phyloP scores from a whole-genome alignment of 2,888 invertebrate species.

The Rotaria sp. region DNA sequence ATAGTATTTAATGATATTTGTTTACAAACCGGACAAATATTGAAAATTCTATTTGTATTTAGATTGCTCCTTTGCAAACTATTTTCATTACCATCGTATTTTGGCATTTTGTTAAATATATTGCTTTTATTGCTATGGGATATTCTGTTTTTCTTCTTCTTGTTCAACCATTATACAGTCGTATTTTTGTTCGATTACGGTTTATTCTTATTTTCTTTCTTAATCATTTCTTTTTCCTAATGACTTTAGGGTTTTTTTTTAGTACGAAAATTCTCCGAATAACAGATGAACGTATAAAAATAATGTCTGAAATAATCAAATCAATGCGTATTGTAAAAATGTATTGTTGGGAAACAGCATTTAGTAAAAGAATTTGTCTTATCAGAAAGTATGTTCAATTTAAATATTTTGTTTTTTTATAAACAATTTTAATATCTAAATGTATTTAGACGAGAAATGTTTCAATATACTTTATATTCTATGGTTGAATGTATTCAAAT shows the following conservation, averaged over 20 bases:
- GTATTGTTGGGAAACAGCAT: too few species aligned
- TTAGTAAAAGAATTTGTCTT: constrained; percentile 59
- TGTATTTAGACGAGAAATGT: background rate
- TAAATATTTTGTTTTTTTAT: background rate
- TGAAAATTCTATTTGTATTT: too few species aligned
- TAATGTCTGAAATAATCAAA: constrained; percentile 87
- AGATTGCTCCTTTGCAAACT: too few species aligned
- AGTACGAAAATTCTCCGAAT: constrained; percentile 68
- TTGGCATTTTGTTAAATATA: background rate
- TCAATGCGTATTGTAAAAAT: constrained; percentile 88
- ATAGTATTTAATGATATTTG: too few species aligned
- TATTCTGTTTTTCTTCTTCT: background rate
- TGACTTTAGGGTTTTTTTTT: too few species aligned
- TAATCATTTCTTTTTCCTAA: too few species aligned
- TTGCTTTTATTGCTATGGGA: background rate
- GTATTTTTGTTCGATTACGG: background rate
- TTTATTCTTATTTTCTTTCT: too few species aligned
- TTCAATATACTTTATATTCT: background rate
- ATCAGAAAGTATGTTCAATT: constrained; percentile 63
- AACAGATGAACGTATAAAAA: constrained; percentile 79
- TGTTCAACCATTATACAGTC: background rate
- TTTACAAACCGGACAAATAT: too few species aligned
- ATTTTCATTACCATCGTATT: background rate
- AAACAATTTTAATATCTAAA: background rate
- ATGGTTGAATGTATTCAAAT: background rate